A percentile compares a stretch with the other conserved stretches of the same genome.
phyloP scores from a whole-genome alignment of 1,140 invertebrate species.

The Hycleus phaleratus region DNA sequence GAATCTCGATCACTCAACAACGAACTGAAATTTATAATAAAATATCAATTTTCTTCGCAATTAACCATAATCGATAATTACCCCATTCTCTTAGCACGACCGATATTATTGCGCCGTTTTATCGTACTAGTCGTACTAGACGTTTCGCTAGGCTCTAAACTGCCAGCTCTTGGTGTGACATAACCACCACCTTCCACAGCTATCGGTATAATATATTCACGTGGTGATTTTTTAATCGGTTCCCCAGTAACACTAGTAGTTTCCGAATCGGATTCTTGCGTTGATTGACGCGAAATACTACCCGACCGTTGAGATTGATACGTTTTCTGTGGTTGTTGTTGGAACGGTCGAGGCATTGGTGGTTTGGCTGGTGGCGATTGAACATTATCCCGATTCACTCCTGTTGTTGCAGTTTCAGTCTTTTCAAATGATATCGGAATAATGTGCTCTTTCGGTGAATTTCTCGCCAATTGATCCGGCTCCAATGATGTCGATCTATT shows the following conservation, averaged over 20 bases:
- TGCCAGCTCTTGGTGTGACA: conserved; percentile 68
- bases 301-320: conserved; percentile 33
- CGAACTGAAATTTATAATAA: conserved; percentile 41
- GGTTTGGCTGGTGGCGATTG: conserved; percentile 43
- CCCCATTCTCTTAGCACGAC: conserved; percentile 46
- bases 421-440: conserved; percentile 48
- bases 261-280: conserved; percentile 60
- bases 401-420: conserved; percentile 18
- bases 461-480: conserved; percentile 34
- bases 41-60: conserved; percentile 2
- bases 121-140: conserved; percentile 43
- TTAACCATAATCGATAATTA: conserved; percentile 22
- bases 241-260: conserved; percentile 47
- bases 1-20: conserved; percentile 62
- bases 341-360: conserved; percentile 39
- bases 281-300: conserved; percentile 57
- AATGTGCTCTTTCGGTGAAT: conserved; percentile 46
- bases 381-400: conserved; percentile 8
- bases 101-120: conserved; percentile 39
- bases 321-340: conserved; percentile 41
- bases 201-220: conserved; percentile 88
- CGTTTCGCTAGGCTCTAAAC: conserved; percentile 61
- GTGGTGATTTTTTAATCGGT: conserved; percentile 76
- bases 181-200: conserved; percentile 81
- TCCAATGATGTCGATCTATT: conserved; percentile 42